Evolutionary conservation across 2,113 vertebrate genomes (phyloP).

Genomic region (Dromaius novaehollandiae): DNA sequence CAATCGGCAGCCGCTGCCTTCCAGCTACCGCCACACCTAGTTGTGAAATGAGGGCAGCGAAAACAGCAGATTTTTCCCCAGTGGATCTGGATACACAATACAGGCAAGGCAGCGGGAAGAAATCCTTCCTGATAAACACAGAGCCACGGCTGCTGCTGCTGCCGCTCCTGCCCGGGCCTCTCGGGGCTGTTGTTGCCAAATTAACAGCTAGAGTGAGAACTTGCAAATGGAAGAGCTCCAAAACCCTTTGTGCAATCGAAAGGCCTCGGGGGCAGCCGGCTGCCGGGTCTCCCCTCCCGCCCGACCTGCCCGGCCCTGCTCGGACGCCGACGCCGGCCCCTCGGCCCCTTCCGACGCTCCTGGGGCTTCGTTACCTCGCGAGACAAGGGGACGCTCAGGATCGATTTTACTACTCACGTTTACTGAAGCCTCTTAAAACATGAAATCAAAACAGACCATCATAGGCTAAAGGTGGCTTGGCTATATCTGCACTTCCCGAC

Average conservation of each 20-base stretch:
- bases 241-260: background rate
- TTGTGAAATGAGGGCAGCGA: background rate
- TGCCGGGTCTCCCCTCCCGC: background rate
- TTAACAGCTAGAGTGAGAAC: constrained; percentile 11
- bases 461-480: background rate
- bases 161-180: background rate
- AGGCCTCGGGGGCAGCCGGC: background rate
- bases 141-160: background rate
- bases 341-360: background rate
- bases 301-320: background rate
- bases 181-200: background rate
- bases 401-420: background rate
- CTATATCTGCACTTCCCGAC: background rate
- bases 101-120: background rate
- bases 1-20: background rate
- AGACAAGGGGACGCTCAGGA: background rate
- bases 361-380: background rate
- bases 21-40: background rate
- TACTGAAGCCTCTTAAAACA: background rate
- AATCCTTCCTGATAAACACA: background rate
- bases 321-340: background rate
- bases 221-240: background rate
- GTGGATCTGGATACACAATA: background rate
- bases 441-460: background rate
- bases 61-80: background rate